Evolutionary conservation across 2,888 invertebrate species (phyloP).

Genomic region (Sympetrum striolatum): DNA sequence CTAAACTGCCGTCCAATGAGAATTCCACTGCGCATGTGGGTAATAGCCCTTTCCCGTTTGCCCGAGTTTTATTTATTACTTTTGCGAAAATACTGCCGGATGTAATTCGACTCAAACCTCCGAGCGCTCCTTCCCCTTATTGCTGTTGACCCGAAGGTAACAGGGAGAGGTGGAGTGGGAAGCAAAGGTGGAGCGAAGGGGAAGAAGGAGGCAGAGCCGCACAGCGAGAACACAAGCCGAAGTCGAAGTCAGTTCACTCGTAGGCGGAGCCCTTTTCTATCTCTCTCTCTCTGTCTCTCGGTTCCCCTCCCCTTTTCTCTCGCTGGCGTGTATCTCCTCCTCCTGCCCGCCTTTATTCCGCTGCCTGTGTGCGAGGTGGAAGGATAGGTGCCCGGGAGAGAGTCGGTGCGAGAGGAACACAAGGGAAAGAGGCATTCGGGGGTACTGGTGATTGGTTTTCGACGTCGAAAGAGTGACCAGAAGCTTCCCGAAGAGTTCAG

Average conservation of each 20-base stretch:
- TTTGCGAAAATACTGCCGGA: slow-evolving; percentile 68
- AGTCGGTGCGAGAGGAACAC: not conserved
- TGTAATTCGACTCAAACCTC: slow-evolving; percentile 46
- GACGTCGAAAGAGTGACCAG: not conserved
- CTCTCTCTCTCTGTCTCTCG: slow-evolving; percentile 59
- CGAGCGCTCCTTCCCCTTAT: slow-evolving; percentile 6
- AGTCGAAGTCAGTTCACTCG: slow-evolving; percentile 56
- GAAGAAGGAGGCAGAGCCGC: slow-evolving; percentile 50
- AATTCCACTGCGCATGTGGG: slow-evolving; percentile 46
- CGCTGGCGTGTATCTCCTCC: slow-evolving; percentile 53
- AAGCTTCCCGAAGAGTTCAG: not conserved
- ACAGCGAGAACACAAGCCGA: slow-evolving; percentile 52
- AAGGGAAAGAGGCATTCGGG: not conserved
- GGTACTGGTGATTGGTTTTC: not conserved
- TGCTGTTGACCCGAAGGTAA: slow-evolving; percentile 37
- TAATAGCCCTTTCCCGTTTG: slow-evolving; percentile 49
- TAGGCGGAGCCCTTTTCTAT: slow-evolving; percentile 53
- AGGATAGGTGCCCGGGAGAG: not conserved
- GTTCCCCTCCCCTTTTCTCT: slow-evolving; percentile 57
- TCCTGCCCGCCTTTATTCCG: slow-evolving; percentile 49
- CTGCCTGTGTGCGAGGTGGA: slow-evolving; percentile 24
- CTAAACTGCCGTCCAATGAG: slow-evolving; percentile 46
- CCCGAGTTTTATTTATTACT: slow-evolving; percentile 77
- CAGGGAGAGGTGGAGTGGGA: not conserved
- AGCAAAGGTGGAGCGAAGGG: not conserved